Evolutionary conservation across 1,140 invertebrate genomes (phyloP), one percentile per base, ranked within the genome.

Genomic region (Macrocentrus cingulum): DNA sequence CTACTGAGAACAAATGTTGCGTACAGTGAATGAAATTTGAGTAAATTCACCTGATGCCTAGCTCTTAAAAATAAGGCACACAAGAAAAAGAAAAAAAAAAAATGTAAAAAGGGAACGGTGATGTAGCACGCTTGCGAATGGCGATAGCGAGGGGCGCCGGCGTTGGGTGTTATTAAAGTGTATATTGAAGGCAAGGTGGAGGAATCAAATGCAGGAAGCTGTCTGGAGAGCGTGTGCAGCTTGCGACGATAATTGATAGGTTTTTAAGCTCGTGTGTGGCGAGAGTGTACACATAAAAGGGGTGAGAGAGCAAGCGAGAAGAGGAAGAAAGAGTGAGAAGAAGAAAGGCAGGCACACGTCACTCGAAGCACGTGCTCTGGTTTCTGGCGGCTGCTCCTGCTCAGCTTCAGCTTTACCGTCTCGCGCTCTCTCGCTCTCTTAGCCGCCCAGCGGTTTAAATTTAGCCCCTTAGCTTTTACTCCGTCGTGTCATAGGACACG

Each of bases 321-420:
- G 16, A 19, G 39, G 25, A 51, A 46, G 36, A 52, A 41, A 39
- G 51, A 56, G 42, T 13, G 25, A 56, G 29, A 56, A 37, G 54
- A 57, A n/a, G 18, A 37, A 39, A 48, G 36, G 48, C 8, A 13
- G 41, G 39, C 72, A 68, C 68, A 68, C 74, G 76, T 79, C 75
- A 77, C 68, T 65, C 55, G 66, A 67, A 77, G 73, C 76, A 79
- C 77, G 77, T 79, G 77, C 75, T 79, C 74, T 66, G 72, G 65
- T 78, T 78, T 78, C 74, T 77, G 72, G 74, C 74, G 72, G 71
- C 69, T 68, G 74, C 68, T 75, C 66, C 71, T 70, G 71, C 72
- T 74, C 71, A 39, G 13, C 36, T 39, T 39, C 36, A 73, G 62
- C 66, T 64, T 62, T 62, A 63, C 62, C 34, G 60, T 49, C 34